Percentiles rank a stretch among this genome's conserved stretches.
phyloP scores from a whole-genome alignment of 1,140 invertebrate genomes.

The Polypedilum pembai region DNA sequence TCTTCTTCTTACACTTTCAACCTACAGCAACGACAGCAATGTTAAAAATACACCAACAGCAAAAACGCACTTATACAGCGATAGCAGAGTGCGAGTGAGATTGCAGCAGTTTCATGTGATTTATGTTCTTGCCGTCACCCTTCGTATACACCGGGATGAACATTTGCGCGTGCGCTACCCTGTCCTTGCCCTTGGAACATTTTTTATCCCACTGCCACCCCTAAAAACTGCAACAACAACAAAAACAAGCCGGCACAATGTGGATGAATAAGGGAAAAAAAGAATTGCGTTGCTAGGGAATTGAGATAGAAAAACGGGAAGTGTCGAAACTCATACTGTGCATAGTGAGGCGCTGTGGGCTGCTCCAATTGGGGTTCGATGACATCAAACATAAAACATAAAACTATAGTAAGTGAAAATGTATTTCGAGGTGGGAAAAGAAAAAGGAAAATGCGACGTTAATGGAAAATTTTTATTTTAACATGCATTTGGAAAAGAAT shows the following conservation, averaged over 20 bases:
- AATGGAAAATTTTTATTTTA: background rate
- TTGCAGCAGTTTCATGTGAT: background rate
- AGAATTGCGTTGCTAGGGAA: background rate
- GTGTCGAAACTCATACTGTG: background rate
- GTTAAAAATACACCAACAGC: too few species aligned
- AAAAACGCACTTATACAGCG: background rate
- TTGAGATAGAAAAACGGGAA: background rate
- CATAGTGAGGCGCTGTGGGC: background rate
- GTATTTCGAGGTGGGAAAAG: background rate
- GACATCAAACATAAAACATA: background rate
- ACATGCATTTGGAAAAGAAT: background rate
- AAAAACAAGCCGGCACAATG: background rate
- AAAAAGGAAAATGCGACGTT: background rate
- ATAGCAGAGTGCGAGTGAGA: background rate
- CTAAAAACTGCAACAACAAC: background rate
- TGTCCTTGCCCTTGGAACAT: conserved; percentile 15
- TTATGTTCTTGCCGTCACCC: background rate
- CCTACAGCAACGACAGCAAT: background rate
- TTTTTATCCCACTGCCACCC: background rate
- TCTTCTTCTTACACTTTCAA: background rate
- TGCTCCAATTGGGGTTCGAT: background rate
- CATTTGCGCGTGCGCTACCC: background rate
- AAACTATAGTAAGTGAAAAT: too few species aligned
- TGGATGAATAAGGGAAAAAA: background rate
- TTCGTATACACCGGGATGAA: background rate